Evolutionary conservation across 2,888 invertebrate species (phyloP).

Genomic region (Ligdia adustata): DNA sequence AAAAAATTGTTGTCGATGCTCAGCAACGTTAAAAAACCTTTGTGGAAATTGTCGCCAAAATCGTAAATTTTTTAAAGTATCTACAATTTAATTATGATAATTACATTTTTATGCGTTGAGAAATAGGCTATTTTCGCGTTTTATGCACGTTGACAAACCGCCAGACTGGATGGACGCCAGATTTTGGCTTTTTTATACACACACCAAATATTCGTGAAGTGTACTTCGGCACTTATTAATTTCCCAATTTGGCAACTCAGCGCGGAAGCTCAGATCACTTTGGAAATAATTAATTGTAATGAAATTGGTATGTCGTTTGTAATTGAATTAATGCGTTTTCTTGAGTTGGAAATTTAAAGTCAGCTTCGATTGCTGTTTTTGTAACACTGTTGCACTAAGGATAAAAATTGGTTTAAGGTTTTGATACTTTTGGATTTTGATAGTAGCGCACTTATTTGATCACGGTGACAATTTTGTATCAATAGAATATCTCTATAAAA

Average conservation of each 20-base stretch:
- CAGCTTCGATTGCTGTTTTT: background rate
- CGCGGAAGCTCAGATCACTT: slow-evolving; percentile 71
- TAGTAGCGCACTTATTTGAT: too few species aligned
- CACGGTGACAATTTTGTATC: too few species aligned
- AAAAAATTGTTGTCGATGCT: too few species aligned
- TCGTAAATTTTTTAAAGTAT: background rate
- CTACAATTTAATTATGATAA: slow-evolving; percentile 5
- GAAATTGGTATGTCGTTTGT: too few species aligned
- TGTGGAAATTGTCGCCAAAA: too few species aligned
- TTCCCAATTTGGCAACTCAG: slow-evolving; percentile 77
- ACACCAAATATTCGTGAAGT: slow-evolving; percentile 56
- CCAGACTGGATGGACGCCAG: slow-evolving; percentile 64
- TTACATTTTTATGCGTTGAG: slow-evolving; percentile 12
- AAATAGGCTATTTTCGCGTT: slow-evolving; percentile 8
- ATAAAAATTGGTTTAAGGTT: background rate
- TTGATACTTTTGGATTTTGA: too few species aligned
- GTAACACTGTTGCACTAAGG: background rate
- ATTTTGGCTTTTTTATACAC: slow-evolving; percentile 63
- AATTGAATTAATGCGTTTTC: too few species aligned
- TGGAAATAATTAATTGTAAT: slow-evolving; percentile 46
- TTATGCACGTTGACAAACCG: slow-evolving; percentile 46
- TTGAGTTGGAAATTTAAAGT: background rate
- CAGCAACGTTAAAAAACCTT: too few species aligned
- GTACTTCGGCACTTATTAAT: slow-evolving; percentile 67
- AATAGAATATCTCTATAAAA: too few species aligned